These are phyloP conservation scores for Caranx melampygus DNA, from an alignment of 2,113 vertebrate genomes.

Conservation along the genomic window DNA sequence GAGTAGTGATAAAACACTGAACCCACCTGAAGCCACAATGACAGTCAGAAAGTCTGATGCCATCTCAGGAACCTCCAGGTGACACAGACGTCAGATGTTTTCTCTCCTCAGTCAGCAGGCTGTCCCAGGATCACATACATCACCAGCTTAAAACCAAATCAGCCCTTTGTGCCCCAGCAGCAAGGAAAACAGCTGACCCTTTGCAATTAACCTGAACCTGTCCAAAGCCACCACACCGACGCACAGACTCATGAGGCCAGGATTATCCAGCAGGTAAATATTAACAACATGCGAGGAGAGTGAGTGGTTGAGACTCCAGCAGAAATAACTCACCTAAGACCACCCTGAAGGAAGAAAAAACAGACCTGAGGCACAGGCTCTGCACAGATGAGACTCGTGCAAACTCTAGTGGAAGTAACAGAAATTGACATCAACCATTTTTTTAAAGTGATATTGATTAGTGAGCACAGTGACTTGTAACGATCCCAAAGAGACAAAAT, in stretches of 20 bases:
- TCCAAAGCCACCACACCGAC: neutral
- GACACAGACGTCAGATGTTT: neutral
- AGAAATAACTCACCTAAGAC: neutral
- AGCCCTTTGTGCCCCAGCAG: neutral
- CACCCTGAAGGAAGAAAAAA: no score
- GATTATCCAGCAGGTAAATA: slow-evolving; percentile 31
- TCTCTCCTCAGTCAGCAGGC: neutral
- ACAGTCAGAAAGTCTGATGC: slow-evolving; percentile 30
- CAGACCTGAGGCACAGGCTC: neutral
- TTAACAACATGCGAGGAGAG: slow-evolving; percentile 36
- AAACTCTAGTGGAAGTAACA: slow-evolving; percentile 40
- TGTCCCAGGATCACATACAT: neutral
- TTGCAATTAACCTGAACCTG: neutral
- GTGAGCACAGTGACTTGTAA: neutral
- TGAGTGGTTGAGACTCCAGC: neutral
- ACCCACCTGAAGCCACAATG: slow-evolving; percentile 54
- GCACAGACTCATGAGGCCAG: neutral
- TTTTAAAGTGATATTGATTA: neutral
- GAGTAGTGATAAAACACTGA: neutral
- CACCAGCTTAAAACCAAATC: neutral
- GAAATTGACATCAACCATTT: neutral
- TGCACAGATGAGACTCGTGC: slow-evolving; percentile 24
- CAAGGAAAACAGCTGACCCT: neutral
- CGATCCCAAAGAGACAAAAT: neutral
- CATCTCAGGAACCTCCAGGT: slow-evolving; percentile 7